Evolutionary conservation across 2,113 vertebrate species (phyloP).

Genomic region (Ceratotherium simum): DNA sequence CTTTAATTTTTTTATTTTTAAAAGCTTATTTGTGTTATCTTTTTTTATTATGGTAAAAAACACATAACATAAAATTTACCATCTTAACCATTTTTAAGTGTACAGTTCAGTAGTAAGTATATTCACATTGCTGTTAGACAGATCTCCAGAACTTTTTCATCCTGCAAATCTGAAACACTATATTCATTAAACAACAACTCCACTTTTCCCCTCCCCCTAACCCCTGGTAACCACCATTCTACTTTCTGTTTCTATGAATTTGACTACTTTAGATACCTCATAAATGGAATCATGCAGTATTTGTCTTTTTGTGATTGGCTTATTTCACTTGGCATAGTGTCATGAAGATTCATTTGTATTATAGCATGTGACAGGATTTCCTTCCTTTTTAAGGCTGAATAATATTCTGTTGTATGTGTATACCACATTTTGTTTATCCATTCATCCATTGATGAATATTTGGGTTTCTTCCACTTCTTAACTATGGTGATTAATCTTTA

Average conservation of each 20-base stretch:
- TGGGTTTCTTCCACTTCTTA: background rate
- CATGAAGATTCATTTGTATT: background rate
- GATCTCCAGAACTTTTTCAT: background rate
- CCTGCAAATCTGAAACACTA: background rate
- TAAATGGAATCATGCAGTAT: background rate
- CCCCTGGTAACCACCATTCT: background rate
- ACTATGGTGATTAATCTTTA: constrained; percentile 25
- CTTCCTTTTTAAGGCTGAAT: constrained; percentile 32
- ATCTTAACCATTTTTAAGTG: background rate
- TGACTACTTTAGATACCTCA: background rate
- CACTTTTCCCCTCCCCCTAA: background rate
- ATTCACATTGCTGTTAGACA: background rate
- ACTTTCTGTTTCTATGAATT: background rate
- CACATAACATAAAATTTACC: background rate
- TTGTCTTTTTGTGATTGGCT: constrained; percentile 16
- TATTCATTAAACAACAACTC: background rate
- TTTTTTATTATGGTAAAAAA: constrained; percentile 8
- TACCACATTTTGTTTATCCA: background rate
- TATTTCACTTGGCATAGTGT: constrained; percentile 32
- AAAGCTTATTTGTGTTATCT: background rate
- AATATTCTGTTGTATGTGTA: background rate
- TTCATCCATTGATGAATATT: background rate
- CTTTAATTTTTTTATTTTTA: constrained; percentile 31
- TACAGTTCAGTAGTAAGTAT: background rate
- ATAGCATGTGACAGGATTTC: background rate